A percentile compares a stretch with the other conserved stretches of the same genome.
Evolutionary conservation across 2,113 vertebrate genomes (phyloP).

Genomic region (Marmota flaviventris): DNA sequence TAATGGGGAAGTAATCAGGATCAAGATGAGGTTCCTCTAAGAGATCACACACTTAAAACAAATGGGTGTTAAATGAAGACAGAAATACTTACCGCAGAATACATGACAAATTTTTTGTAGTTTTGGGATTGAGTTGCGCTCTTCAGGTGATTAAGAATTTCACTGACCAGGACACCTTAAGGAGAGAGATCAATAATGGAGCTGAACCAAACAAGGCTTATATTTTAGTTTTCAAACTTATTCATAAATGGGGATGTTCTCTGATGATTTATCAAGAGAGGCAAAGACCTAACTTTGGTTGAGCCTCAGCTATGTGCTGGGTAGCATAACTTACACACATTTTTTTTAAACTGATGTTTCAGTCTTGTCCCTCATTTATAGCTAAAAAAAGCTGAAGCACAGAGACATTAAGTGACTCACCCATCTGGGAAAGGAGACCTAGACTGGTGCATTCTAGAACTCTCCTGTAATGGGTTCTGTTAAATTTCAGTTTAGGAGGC

Average conservation of each 20-base stretch:
- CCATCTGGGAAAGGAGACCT: background rate
- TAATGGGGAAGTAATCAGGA: background rate
- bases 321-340: background rate
- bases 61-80: background rate
- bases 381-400: background rate
- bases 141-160: conserved; percentile 91
- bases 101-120: conserved; percentile 91
- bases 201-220: background rate
- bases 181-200: conserved; percentile 63
- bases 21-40: background rate
- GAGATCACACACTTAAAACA: background rate
- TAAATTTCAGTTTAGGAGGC: background rate
- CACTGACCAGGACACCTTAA: conserved; percentile 91
- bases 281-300: background rate
- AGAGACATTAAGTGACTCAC: background rate
- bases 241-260: background rate
- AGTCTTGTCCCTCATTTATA: background rate
- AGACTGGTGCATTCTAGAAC: accelerated
- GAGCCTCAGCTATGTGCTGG: background rate
- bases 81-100: conserved; percentile 92
- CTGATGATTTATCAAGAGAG: background rate
- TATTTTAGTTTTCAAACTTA: background rate
- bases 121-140: conserved; percentile 84
- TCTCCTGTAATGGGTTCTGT: background rate
- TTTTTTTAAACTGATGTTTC: background rate